Percentiles rank a stretch among this genome's conserved stretches.
Conservation (phyloP, 1,140 invertebrate genomes). For the Calliphora vicina region DNA sequence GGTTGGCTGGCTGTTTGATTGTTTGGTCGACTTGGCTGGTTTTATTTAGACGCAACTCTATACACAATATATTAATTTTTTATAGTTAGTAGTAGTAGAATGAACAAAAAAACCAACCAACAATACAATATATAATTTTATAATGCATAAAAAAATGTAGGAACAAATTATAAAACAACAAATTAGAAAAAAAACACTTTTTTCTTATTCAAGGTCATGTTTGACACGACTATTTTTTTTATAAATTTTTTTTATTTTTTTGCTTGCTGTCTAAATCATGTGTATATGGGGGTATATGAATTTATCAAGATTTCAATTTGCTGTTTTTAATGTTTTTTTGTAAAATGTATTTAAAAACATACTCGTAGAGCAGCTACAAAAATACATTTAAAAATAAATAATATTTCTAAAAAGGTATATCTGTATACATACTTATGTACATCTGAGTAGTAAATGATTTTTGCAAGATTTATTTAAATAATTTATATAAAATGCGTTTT, state of each 20-base stretch:
- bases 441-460: too few species aligned
- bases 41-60: constrained; percentile 1
- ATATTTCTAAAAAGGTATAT: background rate
- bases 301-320: constrained; percentile 25
- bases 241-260: background rate
- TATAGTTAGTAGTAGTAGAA: background rate
- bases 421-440: too few species aligned
- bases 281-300: constrained; percentile 19
- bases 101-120: background rate
- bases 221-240: constrained; percentile 18
- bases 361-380: background rate
- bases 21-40: background rate
- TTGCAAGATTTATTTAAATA: background rate
- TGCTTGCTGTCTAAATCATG: background rate
- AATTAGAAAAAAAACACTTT: constrained; percentile 26
- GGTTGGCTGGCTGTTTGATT: background rate
- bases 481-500: background rate
- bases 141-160: constrained; percentile 29
- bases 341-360: background rate
- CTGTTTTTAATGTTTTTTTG: background rate
- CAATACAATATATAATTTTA: constrained; percentile 15
- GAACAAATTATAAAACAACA: constrained; percentile 35
- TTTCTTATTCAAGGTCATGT: constrained; percentile 29
- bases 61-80: background rate
- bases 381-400: background rate